These are phyloP conservation scores for Cepaea nemoralis DNA, from an alignment of 1,140 invertebrate genomes.

Conservation along the genomic window DNA sequence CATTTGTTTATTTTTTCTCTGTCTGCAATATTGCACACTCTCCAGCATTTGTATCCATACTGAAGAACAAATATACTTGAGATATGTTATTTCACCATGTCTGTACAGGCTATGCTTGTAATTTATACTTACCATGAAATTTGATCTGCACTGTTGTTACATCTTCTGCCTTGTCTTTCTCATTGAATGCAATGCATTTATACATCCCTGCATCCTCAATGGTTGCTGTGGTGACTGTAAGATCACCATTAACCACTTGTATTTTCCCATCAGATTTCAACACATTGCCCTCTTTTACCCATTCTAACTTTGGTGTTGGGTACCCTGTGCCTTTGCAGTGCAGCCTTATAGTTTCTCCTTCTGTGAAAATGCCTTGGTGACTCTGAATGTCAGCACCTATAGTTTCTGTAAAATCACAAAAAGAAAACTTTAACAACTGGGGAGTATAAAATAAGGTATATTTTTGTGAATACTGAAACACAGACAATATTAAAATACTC, in stretches of 20 bases:
- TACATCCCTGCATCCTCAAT: constrained; percentile 58
- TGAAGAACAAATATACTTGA: too few relatives aligned
- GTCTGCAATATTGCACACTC: too few relatives aligned
- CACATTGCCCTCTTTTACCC: constrained; percentile 52
- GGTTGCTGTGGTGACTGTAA: constrained; percentile 47
- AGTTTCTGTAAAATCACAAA: constrained; percentile 40
- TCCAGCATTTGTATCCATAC: too few relatives aligned
- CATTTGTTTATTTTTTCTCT: too few relatives aligned
- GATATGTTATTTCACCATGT: too few relatives aligned
- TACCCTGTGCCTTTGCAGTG: constrained; percentile 54
- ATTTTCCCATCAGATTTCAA: constrained; percentile 39
- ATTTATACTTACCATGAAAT: constrained; percentile 51
- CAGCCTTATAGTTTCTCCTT: constrained; percentile 54
- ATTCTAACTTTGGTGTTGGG: constrained; percentile 50
- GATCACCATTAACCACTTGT: constrained; percentile 46
- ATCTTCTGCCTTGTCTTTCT: constrained; percentile 40
- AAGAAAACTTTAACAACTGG: too few relatives aligned
- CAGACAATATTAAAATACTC: too few relatives aligned
- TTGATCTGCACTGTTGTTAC: constrained; percentile 54
- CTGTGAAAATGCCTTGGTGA: constrained; percentile 45
- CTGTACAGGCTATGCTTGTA: too few relatives aligned
- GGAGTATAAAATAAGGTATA: too few relatives aligned
- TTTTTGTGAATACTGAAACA: too few relatives aligned
- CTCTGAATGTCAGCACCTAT: constrained; percentile 47
- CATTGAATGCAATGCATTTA: constrained; percentile 53